phyloP scores from a whole-genome alignment of 2,113 vertebrate genomes.

The Serinus canaria region DNA sequence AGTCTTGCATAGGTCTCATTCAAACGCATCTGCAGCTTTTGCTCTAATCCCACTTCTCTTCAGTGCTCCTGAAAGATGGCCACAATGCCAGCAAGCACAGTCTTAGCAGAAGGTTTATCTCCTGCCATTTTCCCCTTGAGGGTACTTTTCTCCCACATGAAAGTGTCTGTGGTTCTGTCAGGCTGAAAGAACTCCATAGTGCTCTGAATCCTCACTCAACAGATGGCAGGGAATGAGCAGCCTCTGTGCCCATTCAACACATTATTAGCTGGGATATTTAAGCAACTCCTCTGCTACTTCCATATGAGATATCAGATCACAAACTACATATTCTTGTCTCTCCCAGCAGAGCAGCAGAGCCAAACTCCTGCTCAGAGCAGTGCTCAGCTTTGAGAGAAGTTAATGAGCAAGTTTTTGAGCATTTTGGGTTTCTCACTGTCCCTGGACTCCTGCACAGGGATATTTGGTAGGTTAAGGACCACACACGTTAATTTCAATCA shows the following conservation, averaged over 20 bases:
- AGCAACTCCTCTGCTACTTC: neutral
- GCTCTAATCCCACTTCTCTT: neutral
- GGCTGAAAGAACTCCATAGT: neutral
- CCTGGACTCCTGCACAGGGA: neutral
- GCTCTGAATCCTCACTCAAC: neutral
- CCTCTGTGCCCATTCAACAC: neutral
- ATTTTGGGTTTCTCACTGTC: neutral
- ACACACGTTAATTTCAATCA: neutral
- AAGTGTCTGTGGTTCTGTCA: constrained; percentile 1
- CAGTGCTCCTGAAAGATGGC: neutral
- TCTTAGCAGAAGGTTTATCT: constrained; percentile 21
- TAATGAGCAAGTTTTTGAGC: neutral
- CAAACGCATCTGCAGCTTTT: neutral
- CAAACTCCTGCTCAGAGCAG: neutral
- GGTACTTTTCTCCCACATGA: neutral
- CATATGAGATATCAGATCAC: neutral
- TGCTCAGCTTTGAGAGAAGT: neutral
- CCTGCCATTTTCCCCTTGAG: neutral
- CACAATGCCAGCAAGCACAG: neutral
- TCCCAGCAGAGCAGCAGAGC: neutral
- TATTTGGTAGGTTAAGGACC: neutral
- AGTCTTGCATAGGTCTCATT: neutral
- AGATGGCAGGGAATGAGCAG: constrained; percentile 12
- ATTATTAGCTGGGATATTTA: neutral
- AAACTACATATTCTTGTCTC: neutral